These are phyloP conservation scores for Mesitornis unicolor DNA, from an alignment of 2,113 vertebrate genomes.

Conservation along the genomic window DNA sequence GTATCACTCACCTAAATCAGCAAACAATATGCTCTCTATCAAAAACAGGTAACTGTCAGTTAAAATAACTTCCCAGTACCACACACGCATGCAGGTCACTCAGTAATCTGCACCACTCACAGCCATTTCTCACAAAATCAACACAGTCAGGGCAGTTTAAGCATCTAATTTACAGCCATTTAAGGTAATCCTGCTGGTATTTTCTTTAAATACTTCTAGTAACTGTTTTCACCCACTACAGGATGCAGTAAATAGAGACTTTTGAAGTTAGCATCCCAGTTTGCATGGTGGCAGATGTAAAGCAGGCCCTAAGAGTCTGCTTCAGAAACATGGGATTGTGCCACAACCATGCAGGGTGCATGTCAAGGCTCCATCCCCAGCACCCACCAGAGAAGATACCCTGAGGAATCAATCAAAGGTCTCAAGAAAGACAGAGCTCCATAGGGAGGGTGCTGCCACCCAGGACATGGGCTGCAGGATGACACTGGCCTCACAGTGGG, in stretches of 20 bases:
- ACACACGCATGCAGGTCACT: background rate
- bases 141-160: background rate
- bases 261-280: background rate
- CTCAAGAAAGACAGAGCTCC: background rate
- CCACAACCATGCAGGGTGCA: background rate
- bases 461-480: background rate
- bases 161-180: background rate
- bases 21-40: background rate
- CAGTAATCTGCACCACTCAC: background rate
- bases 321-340: background rate
- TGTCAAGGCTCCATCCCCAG: background rate
- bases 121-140: background rate
- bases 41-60: background rate
- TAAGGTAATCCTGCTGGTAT: background rate
- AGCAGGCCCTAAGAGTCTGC: background rate
- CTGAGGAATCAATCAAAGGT: background rate
- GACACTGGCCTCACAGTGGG: background rate
- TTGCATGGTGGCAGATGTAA: rapidly evolving
- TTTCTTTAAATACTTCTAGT: background rate
- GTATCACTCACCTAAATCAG: background rate
- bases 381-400: background rate
- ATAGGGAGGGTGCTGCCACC: background rate
- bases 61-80: background rate
- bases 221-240: background rate
- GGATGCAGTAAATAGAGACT: background rate